phyloP scores from a whole-genome alignment of 2,797 vertebrate genomes.

The Falco berigora region DNA sequence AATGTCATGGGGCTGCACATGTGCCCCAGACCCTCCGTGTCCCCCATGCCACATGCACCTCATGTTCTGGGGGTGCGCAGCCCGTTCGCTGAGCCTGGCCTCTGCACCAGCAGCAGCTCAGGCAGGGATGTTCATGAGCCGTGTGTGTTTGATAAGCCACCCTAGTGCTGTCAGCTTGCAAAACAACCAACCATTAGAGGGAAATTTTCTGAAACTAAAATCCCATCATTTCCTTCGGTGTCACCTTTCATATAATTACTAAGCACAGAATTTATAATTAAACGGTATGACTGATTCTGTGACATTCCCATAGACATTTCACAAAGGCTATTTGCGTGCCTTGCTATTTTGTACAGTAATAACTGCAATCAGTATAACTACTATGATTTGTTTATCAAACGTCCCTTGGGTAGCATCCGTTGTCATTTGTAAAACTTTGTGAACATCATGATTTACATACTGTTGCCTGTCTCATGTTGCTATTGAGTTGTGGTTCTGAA shows the following conservation, averaged over 20 bases:
- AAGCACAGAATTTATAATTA: background rate
- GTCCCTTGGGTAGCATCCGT: conserved; percentile 7
- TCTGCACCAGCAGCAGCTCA: accelerated
- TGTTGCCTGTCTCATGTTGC: background rate
- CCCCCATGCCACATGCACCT: accelerated
- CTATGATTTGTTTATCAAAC: conserved; percentile 23
- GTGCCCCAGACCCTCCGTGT: accelerated
- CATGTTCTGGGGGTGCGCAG: accelerated
- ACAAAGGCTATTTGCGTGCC: background rate
- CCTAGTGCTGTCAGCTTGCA: background rate
- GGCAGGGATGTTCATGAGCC: accelerated
- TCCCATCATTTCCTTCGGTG: conserved; percentile 14
- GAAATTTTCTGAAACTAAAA: background rate
- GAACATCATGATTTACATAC: background rate
- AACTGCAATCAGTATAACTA: background rate
- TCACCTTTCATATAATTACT: conserved; percentile 8
- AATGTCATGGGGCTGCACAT: accelerated
- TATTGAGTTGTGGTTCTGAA: background rate
- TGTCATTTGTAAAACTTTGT: background rate
- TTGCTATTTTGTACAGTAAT: background rate
- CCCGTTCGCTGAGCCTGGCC: background rate
- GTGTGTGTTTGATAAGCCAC: accelerated
- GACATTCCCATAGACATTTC: background rate
- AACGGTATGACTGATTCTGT: background rate
- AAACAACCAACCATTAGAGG: background rate